Evolutionary conservation across 2,113 vertebrate genomes (phyloP).

Genomic region (Delphinapterus leucas): DNA sequence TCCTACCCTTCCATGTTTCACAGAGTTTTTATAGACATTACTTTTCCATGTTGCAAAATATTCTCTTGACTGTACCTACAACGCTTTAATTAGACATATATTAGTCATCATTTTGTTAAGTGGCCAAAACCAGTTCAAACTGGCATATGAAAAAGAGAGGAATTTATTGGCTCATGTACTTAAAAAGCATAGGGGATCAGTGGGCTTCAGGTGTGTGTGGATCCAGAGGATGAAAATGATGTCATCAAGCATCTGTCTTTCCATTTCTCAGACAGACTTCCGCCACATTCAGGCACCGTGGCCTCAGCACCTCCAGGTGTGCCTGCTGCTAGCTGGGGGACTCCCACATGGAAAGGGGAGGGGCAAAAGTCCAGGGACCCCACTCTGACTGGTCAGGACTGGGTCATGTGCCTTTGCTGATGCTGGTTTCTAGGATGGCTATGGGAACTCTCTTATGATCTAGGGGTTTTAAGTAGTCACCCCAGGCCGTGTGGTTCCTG

Average conservation of each 20-base stretch:
- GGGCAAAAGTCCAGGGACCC: background rate
- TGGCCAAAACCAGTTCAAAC: background rate
- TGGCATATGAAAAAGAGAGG: background rate
- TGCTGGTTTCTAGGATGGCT: fast-evolving
- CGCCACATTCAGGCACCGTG: fast-evolving
- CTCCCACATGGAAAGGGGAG: fast-evolving
- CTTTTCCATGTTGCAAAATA: background rate
- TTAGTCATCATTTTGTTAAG: background rate
- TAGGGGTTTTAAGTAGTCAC: fast-evolving
- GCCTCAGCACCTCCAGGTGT: background rate
- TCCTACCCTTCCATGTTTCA: background rate
- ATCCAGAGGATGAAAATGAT: background rate
- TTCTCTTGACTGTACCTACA: background rate
- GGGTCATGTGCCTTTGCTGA: background rate
- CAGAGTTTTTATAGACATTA: background rate
- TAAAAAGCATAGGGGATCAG: background rate
- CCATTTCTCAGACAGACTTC: background rate
- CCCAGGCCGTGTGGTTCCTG: fast-evolving
- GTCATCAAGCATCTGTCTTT: background rate
- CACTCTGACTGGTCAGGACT: background rate
- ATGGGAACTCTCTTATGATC: fast-evolving
- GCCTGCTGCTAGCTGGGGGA: background rate
- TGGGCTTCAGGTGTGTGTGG: background rate
- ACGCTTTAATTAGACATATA: background rate
- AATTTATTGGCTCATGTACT: background rate